Base-by-base conservation (phyloP, 2,113 vertebrate species). In the Charadrius vociferus region DNA sequence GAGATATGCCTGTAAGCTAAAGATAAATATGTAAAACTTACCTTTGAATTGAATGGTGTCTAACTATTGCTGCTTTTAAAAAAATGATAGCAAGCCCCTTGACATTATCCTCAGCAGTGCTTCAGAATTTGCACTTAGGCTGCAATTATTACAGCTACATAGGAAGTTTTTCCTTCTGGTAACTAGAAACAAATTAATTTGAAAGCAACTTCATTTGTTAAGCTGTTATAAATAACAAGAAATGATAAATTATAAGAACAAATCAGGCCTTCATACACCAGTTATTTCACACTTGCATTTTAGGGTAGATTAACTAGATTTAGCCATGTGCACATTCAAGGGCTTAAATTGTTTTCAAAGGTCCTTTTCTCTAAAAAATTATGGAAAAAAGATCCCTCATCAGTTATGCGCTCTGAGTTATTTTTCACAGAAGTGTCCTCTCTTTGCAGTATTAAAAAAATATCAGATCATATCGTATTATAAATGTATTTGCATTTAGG, bases 21-120 rank as follows among this genome's bases (percentile, higher is more conserved):
- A 98, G 97, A 98, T 98, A 96, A 97, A 97, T 92, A 91, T 53
- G 50, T 96, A 96, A 90, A 96, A 83, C 92, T 94, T 96, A 93
- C 95, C 36, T 73, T 70, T 47, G 79, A 97, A 66, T 85, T 23
- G 73, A 90, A 80, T 14, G 37, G 29, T 29, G 24, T 15, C 18
- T 88, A 81, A 71, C 83, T 78, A n/a, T 72, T 66, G n/a, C 45
- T n/a, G 74, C 73, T 79, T 84, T 89, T 52, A 55, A 56, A 65
- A 93, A 95, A 55, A 90, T 52, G 87, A 52, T 39, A 30, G 50
- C 14, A 37, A 79, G 12, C 29, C 72, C 63, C 86, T 89, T 72
- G 53, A 59, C 8, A 75, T 65, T 61, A 37, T 10, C 11, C 70
- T 67, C 59, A 45, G 43, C 72, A 52, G 27, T 90, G 72, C 80